Evolutionary conservation across 1,140 invertebrate species (phyloP).

Genomic region (Radopholus similis): DNA sequence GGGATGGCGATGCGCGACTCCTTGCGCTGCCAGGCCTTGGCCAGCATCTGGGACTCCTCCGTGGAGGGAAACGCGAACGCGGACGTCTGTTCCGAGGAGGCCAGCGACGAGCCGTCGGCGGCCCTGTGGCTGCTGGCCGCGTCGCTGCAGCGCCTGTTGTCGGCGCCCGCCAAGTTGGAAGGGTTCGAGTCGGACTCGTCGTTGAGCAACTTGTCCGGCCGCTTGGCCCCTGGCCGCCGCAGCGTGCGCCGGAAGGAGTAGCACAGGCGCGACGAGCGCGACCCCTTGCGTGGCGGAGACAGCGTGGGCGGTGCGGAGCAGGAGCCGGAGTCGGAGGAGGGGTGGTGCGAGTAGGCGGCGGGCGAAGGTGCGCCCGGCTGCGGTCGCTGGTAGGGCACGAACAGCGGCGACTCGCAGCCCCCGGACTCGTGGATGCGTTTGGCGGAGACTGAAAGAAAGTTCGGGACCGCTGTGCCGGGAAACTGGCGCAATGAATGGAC

Average conservation of each 20-base stretch:
- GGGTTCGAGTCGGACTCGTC: not conserved
- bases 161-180: not conserved
- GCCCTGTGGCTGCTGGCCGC: not conserved
- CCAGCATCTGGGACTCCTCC: not conserved
- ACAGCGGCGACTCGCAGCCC: not conserved
- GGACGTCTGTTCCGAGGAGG: not conserved
- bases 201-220: not conserved
- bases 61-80: not conserved
- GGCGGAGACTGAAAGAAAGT: not conserved
- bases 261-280: not conserved
- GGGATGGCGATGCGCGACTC: not conserved
- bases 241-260: conserved; percentile 13
- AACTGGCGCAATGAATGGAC: too few species aligned
- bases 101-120: too few species aligned
- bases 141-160: too few species aligned
- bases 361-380: not conserved
- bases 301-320: conserved; percentile 9
- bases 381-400: not conserved
- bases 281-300: conserved; percentile 4
- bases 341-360: not conserved
- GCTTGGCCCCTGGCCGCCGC: not conserved
- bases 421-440: not conserved
- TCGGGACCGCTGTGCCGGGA: too few species aligned
- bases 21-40: not conserved
- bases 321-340: conserved; percentile 5